phyloP scores from a whole-genome alignment of 2,113 vertebrate species.

The Notarius lentiginosus region DNA sequence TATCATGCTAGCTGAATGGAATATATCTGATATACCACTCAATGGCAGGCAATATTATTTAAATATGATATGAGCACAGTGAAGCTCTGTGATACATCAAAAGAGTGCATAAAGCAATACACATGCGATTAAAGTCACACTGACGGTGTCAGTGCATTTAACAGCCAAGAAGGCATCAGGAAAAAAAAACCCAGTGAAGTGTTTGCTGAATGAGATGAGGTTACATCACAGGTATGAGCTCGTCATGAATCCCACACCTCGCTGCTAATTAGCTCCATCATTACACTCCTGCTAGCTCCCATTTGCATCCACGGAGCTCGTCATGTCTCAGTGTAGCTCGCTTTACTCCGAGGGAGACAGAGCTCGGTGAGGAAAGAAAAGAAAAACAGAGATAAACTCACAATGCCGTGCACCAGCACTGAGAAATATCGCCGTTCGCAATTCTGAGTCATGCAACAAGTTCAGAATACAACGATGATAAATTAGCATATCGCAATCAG shows the following conservation, averaged over 20 bases:
- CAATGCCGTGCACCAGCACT: neutral
- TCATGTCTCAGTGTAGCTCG: neutral
- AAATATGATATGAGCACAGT: too few species aligned
- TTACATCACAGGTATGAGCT: neutral
- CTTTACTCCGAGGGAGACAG: neutral
- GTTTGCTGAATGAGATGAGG: neutral
- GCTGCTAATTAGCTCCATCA: conserved; percentile 24
- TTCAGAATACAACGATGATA: neutral
- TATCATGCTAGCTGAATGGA: too few species aligned
- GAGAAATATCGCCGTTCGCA: neutral
- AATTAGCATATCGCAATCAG: neutral
- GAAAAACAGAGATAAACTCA: neutral
- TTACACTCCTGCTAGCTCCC: conserved; percentile 1
- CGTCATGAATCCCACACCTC: neutral
- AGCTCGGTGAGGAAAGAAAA: neutral
- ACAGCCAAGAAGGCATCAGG: neutral
- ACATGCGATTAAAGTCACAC: neutral
- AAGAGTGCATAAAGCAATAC: neutral
- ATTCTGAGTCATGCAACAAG: neutral
- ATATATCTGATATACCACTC: too few species aligned
- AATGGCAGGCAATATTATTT: too few species aligned
- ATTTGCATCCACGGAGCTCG: neutral
- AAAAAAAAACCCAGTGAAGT: neutral
- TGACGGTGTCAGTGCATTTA: neutral
- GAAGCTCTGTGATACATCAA: neutral